These are phyloP conservation scores for Acanthurus tractus DNA, from an alignment of 2,797 vertebrate genomes.

Conservation along the genomic window DNA sequence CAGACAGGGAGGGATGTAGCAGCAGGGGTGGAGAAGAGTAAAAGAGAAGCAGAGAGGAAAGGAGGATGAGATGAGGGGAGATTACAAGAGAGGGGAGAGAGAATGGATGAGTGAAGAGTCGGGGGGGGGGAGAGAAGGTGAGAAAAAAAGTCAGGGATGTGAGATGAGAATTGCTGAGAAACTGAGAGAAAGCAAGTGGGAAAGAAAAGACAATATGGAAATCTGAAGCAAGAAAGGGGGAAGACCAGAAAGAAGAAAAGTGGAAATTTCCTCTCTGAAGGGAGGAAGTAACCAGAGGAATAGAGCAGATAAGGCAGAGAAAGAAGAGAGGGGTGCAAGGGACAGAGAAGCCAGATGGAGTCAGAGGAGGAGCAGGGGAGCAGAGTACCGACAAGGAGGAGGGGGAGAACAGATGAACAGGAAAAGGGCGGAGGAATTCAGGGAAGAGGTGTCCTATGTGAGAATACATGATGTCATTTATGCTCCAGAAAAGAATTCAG, in stretches of 20 bases:
- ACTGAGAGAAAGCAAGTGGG: background rate
- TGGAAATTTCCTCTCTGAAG: background rate
- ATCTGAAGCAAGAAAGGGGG: background rate
- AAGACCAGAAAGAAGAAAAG: constrained; percentile 11
- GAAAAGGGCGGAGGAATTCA: constrained; percentile 27
- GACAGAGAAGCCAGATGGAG: constrained; percentile 45
- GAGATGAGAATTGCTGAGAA: constrained; percentile 26
- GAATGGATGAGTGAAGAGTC: background rate
- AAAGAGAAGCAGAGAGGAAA: background rate
- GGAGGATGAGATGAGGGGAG: background rate
- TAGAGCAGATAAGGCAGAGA: constrained; percentile 8
- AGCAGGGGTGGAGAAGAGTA: constrained; percentile 12
- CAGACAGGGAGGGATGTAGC: constrained; percentile 31
- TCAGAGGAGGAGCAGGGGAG: constrained; percentile 44
- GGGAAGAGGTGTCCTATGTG: constrained; percentile 38
- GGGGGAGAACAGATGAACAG: constrained; percentile 26
- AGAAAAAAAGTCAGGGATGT: constrained; percentile 6
- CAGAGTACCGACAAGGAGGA: constrained; percentile 34
- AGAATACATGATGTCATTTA: constrained; percentile 34
- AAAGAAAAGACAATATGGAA: constrained; percentile 4
- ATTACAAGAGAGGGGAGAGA: constrained; percentile 1
- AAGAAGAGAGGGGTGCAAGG: constrained; percentile 16
- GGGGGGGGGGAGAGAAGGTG: background rate
- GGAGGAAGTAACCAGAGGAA: constrained; percentile 13
- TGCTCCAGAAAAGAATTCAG: constrained; percentile 34